These are phyloP conservation scores for Alligator mississippiensis DNA, from an alignment of 2,113 vertebrate species.

Conservation along the genomic window DNA sequence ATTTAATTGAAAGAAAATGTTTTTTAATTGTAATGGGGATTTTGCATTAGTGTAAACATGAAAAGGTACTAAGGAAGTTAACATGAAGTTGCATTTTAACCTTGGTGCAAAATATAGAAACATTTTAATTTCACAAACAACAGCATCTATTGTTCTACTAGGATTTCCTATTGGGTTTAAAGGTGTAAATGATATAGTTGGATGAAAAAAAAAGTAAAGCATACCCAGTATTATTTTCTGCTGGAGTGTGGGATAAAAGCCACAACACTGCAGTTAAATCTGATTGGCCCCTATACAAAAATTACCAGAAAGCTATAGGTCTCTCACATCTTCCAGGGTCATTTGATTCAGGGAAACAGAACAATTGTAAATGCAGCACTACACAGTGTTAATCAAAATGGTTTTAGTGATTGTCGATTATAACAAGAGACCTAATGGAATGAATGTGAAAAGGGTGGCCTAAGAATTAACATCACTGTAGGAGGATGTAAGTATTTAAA, in stretches of 20 bases:
- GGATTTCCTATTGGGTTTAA: constrained; percentile 32
- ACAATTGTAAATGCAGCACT: constrained; percentile 45
- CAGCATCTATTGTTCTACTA: background rate
- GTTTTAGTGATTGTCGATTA: constrained; percentile 61
- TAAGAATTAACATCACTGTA: constrained; percentile 54
- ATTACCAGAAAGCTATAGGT: constrained; percentile 41
- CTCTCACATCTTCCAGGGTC: constrained; percentile 29
- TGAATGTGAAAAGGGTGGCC: constrained; percentile 46
- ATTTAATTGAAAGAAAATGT: constrained; percentile 80
- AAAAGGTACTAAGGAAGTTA: constrained; percentile 50
- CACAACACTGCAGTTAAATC: background rate
- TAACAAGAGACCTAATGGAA: constrained; percentile 54
- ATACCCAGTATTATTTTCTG: background rate
- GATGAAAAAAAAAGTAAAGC: constrained; percentile 6
- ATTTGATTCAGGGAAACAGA: constrained; percentile 49
- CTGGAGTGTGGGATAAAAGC: constrained; percentile 40
- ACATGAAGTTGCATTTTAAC: constrained; percentile 24
- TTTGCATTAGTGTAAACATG: constrained; percentile 59
- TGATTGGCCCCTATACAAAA: background rate
- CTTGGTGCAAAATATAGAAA: constrained; percentile 11
- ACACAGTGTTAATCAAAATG: constrained; percentile 59
- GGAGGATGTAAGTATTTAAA: constrained; percentile 37
- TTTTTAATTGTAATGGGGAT: constrained; percentile 73
- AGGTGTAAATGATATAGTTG: background rate
- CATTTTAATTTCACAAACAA: constrained; percentile 51